A percentile compares a stretch with the other conserved stretches of the same genome.
phyloP scores from a whole-genome alignment of 2,113 vertebrate genomes.

The Castor canadensis region DNA sequence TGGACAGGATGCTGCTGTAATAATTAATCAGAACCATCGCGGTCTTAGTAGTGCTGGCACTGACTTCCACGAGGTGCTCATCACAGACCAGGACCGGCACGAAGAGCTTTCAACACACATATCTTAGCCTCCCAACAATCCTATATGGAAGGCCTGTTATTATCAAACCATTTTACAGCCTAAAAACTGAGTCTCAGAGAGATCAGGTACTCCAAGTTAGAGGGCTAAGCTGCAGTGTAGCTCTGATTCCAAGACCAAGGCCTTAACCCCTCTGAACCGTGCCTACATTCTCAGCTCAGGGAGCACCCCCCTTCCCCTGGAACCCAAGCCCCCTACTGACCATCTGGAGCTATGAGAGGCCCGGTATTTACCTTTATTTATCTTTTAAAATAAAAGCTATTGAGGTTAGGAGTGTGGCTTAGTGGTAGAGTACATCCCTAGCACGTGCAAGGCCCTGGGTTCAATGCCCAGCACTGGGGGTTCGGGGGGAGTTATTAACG shows the following conservation, averaged over 20 bases:
- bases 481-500: neutral
- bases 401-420: neutral
- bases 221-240: neutral
- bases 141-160: neutral
- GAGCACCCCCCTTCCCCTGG: no score
- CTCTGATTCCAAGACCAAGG: neutral
- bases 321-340: neutral
- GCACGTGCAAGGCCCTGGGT: neutral
- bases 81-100: neutral
- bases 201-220: neutral
- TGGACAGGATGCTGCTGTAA: neutral
- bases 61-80: neutral
- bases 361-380: neutral
- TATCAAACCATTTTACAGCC: constrained; percentile 31
- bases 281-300: neutral
- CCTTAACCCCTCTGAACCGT: neutral
- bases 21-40: constrained; percentile 37
- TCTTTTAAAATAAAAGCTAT: constrained; percentile 9
- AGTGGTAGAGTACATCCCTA: neutral
- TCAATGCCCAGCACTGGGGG: neutral
- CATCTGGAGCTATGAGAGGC: neutral
- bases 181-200: neutral
- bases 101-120: constrained; percentile 35
- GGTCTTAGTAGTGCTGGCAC: neutral
- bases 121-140: constrained; percentile 38